Evolutionary conservation across 2,888 invertebrate species (phyloP).

Genomic region (Lepeophtheirus nordmannii): DNA sequence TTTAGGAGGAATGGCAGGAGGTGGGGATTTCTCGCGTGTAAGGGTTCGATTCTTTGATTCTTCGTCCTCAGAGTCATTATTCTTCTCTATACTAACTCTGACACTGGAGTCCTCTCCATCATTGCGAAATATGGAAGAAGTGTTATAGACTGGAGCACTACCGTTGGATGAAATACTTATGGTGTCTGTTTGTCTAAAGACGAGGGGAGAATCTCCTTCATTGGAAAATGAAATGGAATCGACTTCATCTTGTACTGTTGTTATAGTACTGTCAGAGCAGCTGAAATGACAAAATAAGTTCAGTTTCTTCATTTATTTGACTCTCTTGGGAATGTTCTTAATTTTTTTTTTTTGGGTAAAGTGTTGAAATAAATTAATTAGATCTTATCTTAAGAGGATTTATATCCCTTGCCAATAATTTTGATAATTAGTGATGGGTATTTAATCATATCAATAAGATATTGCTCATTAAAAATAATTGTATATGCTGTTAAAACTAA

Average conservation of each 20-base stretch:
- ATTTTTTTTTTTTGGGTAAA: too few species aligned
- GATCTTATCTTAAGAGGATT: too few species aligned
- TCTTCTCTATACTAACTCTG: not conserved
- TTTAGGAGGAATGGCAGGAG: slow-evolving; percentile 8
- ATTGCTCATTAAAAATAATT: not conserved
- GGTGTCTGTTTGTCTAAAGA: not conserved
- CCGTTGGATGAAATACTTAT: not conserved
- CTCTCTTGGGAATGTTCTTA: too few species aligned
- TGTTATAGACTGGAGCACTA: not conserved
- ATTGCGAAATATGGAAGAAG: not conserved
- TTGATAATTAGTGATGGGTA: too few species aligned
- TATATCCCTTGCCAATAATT: too few species aligned
- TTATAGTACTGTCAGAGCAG: slow-evolving; percentile 19
- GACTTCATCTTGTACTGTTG: slow-evolving; percentile 14
- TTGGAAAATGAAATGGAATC: not conserved
- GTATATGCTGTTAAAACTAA: too few species aligned
- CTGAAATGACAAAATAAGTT: not conserved
- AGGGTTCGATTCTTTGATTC: slow-evolving; percentile 1
- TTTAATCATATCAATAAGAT: not conserved
- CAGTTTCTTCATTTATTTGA: too few species aligned
- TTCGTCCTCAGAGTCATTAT: not conserved
- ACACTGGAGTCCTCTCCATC: not conserved
- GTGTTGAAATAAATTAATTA: too few species aligned
- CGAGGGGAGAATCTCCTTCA: too few species aligned
- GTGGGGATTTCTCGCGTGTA: slow-evolving; percentile 10